Base-by-base conservation (phyloP, 2,113 vertebrate species). In the Lasiurus cinereus region DNA sequence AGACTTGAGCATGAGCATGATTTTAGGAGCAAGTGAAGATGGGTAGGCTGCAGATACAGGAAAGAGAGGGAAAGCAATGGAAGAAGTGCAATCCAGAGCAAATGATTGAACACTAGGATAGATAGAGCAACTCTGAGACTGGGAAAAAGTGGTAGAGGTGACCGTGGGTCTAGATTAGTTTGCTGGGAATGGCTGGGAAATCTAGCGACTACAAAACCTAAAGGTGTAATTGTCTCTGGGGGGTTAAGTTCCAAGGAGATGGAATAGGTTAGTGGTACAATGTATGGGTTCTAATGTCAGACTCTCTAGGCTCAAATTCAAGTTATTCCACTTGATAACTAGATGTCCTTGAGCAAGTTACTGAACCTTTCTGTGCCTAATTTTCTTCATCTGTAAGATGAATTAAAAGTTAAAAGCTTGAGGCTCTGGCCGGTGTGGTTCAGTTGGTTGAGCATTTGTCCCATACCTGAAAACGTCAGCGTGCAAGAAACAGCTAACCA, bases 1-100 rank as follows among this genome's bases (percentile, higher is more conserved):
- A 48, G 43, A 70, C 46, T 50, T 89, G 66, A 92, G 6, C 10
- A 54, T 91, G 56, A 87, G 8, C 10, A 50, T 86, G 24, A 52
- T 43, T 87, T 5, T 33, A 88, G 33, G 50, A 90, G 67, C n/a
- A 50, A 59, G 11, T 72, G 46, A 78, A 85, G 64, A 48, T 80
- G 31, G 24, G 74, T 19, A 66, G 31, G 13, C 64, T 85, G 52
- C 66, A 72, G 46, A 77, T 18, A 77, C n/a, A 92, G 78, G 46
- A 84, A 77, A 83, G 83, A 84, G 64, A 87, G 46, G 33, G 69
- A 69, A 83, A 95, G 73, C 90, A 59, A 54, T n/a, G 19, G 48
- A 74, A 88, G 46, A 66, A 88, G 43, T 48, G 27, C 3, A 62
- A 21, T 43, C 18, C 36, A 67, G 66, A 85, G 69, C 31, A 69